Conservation (phyloP, 2,113 vertebrate genomes). For the Nannobrachium achirus region DNA sequence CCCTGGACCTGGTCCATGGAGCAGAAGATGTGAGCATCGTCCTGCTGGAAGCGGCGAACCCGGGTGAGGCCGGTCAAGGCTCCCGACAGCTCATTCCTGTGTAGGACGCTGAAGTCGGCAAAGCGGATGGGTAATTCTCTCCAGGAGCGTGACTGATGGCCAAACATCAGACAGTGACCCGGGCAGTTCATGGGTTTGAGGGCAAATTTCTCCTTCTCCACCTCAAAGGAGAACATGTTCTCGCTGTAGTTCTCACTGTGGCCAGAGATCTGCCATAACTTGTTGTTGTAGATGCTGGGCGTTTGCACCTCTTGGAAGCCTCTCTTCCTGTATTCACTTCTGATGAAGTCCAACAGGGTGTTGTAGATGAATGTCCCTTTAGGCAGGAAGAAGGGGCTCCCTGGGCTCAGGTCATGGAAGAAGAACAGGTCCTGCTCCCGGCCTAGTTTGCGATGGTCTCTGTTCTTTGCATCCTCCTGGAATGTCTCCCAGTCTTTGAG, state of each 20-base stretch:
- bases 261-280: conserved; percentile 96
- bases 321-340: conserved; percentile 90
- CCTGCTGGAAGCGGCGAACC: conserved; percentile 96
- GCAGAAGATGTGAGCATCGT: conserved; percentile 98
- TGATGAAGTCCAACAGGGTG: conserved; percentile 89
- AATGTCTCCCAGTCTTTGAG: conserved; percentile 98
- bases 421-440: conserved; percentile 96
- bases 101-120: conserved; percentile 96
- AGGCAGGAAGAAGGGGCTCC: conserved; percentile 97
- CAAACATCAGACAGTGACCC: conserved; percentile 98
- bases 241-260: conserved; percentile 99
- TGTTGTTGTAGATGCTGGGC: conserved; percentile 96
- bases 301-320: conserved; percentile 97
- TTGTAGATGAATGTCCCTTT: conserved; percentile 97
- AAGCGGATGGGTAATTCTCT: conserved; percentile 92
- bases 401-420: conserved; percentile 97
- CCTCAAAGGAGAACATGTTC: conserved; percentile 98
- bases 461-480: conserved; percentile 96
- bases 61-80: conserved; percentile 94
- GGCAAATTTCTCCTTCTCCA: conserved; percentile 95
- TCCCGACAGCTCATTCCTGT: conserved; percentile 95
- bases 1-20: conserved; percentile 95
- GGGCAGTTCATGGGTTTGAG: conserved; percentile 99
- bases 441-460: conserved; percentile 93
- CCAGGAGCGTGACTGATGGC: conserved; percentile 96